phyloP scores from a whole-genome alignment of 2,888 invertebrate genomes.

The Euspilapteryx auroguttella region DNA sequence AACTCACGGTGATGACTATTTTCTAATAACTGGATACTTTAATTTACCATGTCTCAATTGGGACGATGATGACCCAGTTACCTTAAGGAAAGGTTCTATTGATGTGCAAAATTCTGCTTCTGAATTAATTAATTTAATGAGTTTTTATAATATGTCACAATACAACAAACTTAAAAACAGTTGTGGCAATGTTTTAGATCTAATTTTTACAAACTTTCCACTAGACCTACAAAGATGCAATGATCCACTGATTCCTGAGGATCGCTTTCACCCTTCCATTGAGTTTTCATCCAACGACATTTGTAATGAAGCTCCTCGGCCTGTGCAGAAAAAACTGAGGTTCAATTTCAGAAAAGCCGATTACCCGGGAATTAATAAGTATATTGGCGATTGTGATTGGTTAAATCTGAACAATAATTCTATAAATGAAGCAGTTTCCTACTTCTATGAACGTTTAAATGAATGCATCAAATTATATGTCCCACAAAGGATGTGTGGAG shows the following conservation, averaged over 20 bases:
- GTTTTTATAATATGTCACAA: background rate
- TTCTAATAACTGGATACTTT: slow-evolving; percentile 1
- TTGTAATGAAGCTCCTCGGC: background rate
- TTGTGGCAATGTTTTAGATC: slow-evolving; percentile 1
- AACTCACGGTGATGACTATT: background rate
- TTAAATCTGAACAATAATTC: background rate
- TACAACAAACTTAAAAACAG: background rate
- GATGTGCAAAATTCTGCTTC: background rate
- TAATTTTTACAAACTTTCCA: slow-evolving; percentile 1
- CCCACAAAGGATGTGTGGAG: background rate
- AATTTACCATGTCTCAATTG: background rate
- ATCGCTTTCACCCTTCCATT: background rate
- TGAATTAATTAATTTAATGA: background rate
- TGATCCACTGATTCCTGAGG: background rate
- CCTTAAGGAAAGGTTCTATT: background rate
- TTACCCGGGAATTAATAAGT: background rate
- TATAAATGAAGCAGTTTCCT: background rate
- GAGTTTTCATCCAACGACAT: background rate
- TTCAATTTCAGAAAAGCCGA: background rate
- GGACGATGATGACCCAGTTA: background rate
- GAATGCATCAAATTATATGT: background rate
- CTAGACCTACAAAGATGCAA: background rate
- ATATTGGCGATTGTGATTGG: background rate
- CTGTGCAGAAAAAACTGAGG: background rate
- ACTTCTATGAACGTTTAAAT: background rate